Evolutionary conservation across 2,113 vertebrate species (phyloP), one percentile per base, ranked within the genome.

Genomic region (Falco punctatus): DNA sequence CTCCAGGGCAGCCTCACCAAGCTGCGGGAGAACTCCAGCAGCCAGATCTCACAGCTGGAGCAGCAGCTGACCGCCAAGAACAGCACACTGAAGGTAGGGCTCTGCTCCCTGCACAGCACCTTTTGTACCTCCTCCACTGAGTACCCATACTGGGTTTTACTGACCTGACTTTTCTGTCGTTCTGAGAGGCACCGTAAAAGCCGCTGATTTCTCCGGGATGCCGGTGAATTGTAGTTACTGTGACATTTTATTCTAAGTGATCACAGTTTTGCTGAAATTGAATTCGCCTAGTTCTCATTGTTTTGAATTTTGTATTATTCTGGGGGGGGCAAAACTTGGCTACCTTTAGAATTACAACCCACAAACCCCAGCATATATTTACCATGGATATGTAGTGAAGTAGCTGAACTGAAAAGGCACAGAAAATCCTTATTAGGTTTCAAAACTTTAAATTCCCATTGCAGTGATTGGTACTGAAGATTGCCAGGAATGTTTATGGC

Each of bases 1-100:
- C 99, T 99, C 96, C 99, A 99, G 98, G 99, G 98, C 98, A 99
- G 98, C 98, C 99, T 99, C 97, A 99, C 98, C 97, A 99, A 99
- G 98, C 99, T 99, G 90, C 97, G 99, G 48, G 99, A 99, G 97
- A 99, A 98, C 96, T 99, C 99, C 35, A 98, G 98, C 98, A 99
- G 98, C 96, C 99, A 99, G 94, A 99, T 99, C 97, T 98, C 98
- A 16, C 99, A 99, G 97, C 99, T 99, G 54, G 99, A 99, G 98
- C 98, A 99, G 98, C 99, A 99, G 98, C 98, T 99, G 88, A 99
- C 98, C 2, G 98, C 98, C 98, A 99, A 99, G 98, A 99, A 98
- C 93, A 98, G 98, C 98, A 98, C 98, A 0, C 99, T 99, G 62
- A 99, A 99, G 98, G 99, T 99, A 98, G 97, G 98, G 77, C 38